These are phyloP conservation scores for Leptopilina myrica DNA, from an alignment of 2,888 invertebrate genomes.

Conservation along the genomic window DNA sequence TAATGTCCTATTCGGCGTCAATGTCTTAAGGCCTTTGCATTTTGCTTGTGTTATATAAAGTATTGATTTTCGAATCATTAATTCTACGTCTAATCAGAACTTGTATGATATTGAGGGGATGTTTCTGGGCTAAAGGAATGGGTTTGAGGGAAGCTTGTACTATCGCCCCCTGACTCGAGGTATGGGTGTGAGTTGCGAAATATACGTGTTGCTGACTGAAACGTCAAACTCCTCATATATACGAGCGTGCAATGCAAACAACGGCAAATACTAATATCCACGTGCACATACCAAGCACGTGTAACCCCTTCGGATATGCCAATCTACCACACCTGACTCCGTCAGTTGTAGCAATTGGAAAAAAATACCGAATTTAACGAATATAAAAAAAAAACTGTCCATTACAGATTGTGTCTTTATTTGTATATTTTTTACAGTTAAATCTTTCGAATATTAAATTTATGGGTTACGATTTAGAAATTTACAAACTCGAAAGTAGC, in stretches of 20 bases:
- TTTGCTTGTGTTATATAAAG: slow-evolving; percentile 48
- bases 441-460: no score
- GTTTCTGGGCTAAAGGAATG: slow-evolving; percentile 29
- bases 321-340: slow-evolving; percentile 43
- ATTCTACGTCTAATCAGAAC: slow-evolving; percentile 76
- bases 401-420: neutral
- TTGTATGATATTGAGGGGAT: slow-evolving; percentile 64
- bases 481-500: no score
- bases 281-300: slow-evolving; percentile 66
- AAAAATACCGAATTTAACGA: neutral
- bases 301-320: slow-evolving; percentile 42
- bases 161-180: slow-evolving; percentile 48
- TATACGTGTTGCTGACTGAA: slow-evolving; percentile 63
- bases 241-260: slow-evolving; percentile 43
- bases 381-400: neutral
- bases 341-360: neutral
- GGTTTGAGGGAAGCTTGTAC: slow-evolving; percentile 57
- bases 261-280: slow-evolving; percentile 55
- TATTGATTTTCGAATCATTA: slow-evolving; percentile 77
- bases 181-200: slow-evolving; percentile 47
- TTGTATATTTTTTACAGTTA: no score
- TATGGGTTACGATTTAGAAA: no score
- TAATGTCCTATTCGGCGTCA: slow-evolving; percentile 48
- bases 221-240: slow-evolving; percentile 62
- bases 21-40: slow-evolving; percentile 66